A percentile compares a stretch with the other conserved stretches of the same genome.
phyloP scores from a whole-genome alignment of 2,797 vertebrate genomes.

The Picus viridis region DNA sequence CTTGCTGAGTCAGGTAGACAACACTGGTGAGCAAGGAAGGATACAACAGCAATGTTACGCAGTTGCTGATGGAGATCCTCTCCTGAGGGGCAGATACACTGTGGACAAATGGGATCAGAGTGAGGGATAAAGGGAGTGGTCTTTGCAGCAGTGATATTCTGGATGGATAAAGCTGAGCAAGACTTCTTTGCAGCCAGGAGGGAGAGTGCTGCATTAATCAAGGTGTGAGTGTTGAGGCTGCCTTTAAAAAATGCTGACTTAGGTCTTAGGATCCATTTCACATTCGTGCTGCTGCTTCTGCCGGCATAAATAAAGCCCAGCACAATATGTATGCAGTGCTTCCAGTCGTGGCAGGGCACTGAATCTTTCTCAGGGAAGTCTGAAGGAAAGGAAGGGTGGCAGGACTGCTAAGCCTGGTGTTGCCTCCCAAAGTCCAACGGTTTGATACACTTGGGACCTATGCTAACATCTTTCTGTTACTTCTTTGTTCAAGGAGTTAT shows the following conservation, averaged over 20 bases:
- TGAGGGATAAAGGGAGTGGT: neutral
- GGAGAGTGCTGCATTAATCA: constrained; percentile 41
- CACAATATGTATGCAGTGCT: accelerated
- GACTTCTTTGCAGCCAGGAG: constrained; percentile 7
- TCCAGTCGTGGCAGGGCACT: neutral
- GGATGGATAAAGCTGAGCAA: constrained; percentile 12
- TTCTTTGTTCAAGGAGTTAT: neutral
- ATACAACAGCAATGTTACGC: accelerated
- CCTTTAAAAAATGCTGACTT: constrained; percentile 51
- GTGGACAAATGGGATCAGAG: neutral
- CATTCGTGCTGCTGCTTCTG: neutral
- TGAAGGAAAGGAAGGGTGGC: neutral
- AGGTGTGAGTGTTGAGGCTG: constrained; percentile 9
- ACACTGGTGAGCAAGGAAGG: neutral
- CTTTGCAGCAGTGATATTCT: neutral
- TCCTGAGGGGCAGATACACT: neutral
- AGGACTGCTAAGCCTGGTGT: neutral
- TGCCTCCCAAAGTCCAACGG: neutral
- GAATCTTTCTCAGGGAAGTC: neutral
- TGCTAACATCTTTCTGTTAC: neutral
- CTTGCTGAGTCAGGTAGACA: neutral
- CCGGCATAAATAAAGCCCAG: neutral
- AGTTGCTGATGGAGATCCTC: neutral
- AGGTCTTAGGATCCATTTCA: neutral
- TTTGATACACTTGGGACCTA: neutral